phyloP scores from a whole-genome alignment of 35 echinoderm and acorn worm genomes.

The Strongylocentrotus purpuratus region DNA sequence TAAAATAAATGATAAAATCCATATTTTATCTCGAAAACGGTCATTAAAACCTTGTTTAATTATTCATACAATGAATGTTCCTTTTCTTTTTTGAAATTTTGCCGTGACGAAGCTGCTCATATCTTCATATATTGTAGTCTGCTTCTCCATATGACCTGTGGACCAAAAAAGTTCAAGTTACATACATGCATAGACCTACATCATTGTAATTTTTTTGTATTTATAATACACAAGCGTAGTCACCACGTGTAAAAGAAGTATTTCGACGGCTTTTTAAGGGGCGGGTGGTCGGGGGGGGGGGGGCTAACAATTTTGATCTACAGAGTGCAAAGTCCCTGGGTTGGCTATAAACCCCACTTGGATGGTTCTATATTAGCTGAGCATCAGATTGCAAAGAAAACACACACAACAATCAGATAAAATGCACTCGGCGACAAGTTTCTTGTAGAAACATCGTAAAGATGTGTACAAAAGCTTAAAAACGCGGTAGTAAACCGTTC shows the following conservation, averaged over 20 bases:
- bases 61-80: too few relatives aligned
- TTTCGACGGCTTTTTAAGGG: background rate
- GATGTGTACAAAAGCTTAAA: background rate
- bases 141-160: too few relatives aligned
- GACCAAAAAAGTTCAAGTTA: too few relatives aligned
- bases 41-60: too few relatives aligned
- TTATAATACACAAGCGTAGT: too few relatives aligned
- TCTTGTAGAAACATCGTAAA: constrained; percentile 20
- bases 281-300: background rate
- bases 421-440: constrained; percentile 34
- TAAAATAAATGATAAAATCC: too few relatives aligned
- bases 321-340: background rate
- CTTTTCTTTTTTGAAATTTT: too few relatives aligned
- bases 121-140: too few relatives aligned
- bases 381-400: constrained; percentile 35
- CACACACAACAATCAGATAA: constrained; percentile 3
- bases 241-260: background rate
- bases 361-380: constrained; percentile 11
- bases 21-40: too few relatives aligned
- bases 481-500: constrained; percentile 30
- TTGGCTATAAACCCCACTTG: background rate
- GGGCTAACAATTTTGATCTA: background rate
- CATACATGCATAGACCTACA: background rate
- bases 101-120: too few relatives aligned
- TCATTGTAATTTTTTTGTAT: too few relatives aligned